Evolutionary conservation across 2,113 vertebrate genomes (phyloP).

Genomic region (Rhynchopsitta pachyrhyncha): DNA sequence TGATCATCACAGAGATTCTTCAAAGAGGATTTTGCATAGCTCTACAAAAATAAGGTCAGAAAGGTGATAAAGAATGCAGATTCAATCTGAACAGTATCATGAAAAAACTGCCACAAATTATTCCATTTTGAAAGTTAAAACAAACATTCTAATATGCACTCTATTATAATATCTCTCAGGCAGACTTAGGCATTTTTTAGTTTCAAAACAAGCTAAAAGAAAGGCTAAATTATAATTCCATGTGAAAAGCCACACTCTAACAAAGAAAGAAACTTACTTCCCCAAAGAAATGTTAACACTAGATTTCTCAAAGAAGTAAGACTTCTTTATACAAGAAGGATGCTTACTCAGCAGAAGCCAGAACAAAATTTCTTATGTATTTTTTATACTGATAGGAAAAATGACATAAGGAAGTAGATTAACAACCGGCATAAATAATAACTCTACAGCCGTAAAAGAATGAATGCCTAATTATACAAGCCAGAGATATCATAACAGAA

Average conservation of each 20-base stretch:
- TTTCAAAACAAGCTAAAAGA: neutral
- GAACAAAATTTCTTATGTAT: neutral
- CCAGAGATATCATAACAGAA: neutral
- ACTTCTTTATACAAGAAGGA: neutral
- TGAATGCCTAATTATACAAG: neutral
- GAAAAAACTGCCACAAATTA: neutral
- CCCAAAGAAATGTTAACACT: neutral
- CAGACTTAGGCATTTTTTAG: neutral
- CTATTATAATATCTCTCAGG: neutral
- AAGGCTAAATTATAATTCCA: neutral
- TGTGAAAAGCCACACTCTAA: neutral
- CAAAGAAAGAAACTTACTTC: neutral
- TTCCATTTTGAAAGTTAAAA: neutral
- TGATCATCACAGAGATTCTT: neutral
- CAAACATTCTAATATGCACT: neutral
- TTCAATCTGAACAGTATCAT: neutral
- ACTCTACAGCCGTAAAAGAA: neutral
- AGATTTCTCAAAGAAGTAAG: neutral
- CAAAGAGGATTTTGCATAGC: neutral
- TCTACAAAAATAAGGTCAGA: neutral
- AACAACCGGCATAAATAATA: neutral
- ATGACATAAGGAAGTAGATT: neutral
- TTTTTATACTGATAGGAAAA: neutral
- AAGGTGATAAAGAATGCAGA: neutral
- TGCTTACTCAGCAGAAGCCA: neutral